These are phyloP conservation scores for Drosophila kepulauana DNA, from an alignment of 1,140 invertebrate species.

Conservation along the genomic window DNA sequence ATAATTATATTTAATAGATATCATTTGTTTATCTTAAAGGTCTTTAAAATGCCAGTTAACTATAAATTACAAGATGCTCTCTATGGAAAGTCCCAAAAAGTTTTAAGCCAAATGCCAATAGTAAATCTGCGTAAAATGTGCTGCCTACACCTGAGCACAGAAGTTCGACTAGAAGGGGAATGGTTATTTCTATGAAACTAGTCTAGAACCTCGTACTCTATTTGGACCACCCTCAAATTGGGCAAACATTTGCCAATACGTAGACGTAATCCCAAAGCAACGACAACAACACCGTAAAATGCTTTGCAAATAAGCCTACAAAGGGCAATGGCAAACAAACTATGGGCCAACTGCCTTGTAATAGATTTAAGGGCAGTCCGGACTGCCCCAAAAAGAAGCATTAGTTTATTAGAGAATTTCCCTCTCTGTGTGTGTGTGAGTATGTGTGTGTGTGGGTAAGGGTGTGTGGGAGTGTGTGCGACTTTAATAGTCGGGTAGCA, in stretches of 20 bases:
- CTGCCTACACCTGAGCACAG: conserved; percentile 32
- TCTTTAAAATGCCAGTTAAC: conserved; percentile 24
- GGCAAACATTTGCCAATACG: conserved; percentile 42
- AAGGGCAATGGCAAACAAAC: conserved; percentile 44
- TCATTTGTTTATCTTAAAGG: neutral
- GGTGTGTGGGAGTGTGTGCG: conserved; percentile 37
- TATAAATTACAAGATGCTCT: conserved; percentile 6
- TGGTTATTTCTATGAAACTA: conserved; percentile 5
- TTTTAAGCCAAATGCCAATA: conserved; percentile 20
- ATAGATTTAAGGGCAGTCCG: conserved; percentile 49
- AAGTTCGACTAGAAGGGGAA: neutral
- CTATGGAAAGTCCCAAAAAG: conserved; percentile 5
- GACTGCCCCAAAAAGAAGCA: conserved; percentile 60
- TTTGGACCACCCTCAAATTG: conserved; percentile 8
- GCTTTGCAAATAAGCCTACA: conserved; percentile 49
- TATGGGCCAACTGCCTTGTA: conserved; percentile 45
- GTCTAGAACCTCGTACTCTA: neutral
- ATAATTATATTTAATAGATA: neutral
- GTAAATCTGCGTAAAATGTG: conserved; percentile 14
- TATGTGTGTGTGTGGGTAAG: conserved; percentile 8
- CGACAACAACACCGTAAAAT: conserved; percentile 45
- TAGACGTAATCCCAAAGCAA: conserved; percentile 38
- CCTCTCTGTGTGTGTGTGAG: neutral
- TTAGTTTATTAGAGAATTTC: conserved; percentile 75
- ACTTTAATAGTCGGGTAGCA: conserved; percentile 43